Conservation (phyloP, 2,888 invertebrate genomes). For the Lymantria dispar region DNA sequence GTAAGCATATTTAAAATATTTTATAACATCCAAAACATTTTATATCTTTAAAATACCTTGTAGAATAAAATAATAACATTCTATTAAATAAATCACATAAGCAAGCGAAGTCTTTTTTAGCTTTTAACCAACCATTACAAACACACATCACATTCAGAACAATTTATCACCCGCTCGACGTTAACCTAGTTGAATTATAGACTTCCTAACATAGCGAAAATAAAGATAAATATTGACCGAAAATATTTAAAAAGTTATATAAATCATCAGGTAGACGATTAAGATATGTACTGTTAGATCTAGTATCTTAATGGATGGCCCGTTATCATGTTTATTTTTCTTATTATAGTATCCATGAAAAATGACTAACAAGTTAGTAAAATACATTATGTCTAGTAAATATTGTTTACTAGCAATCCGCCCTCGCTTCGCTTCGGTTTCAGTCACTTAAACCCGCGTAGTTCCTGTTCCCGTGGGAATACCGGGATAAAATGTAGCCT, state of each 20-base stretch:
- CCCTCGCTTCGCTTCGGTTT: too few relatives aligned
- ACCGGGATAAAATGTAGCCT: too few relatives aligned
- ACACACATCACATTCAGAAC: neutral
- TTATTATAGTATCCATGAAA: constrained; percentile 3
- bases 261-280: constrained; percentile 6
- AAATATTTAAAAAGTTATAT: constrained; percentile 4
- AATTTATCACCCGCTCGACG: neutral
- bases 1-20: too few relatives aligned
- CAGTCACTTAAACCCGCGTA: too few relatives aligned
- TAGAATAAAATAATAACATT: neutral
- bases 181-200: constrained; percentile 1
- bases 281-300: constrained; percentile 8
- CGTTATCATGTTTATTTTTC: constrained; percentile 2
- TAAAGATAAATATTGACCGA: constrained; percentile 1
- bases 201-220: neutral
- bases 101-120: neutral
- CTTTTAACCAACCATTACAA: neutral
- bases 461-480: too few relatives aligned
- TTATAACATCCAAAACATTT: too few relatives aligned
- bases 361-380: neutral
- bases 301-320: constrained; percentile 4
- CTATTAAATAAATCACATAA: neutral
- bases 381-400: too few relatives aligned
- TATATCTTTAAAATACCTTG: neutral
- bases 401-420: too few relatives aligned